Evolutionary conservation across 2,797 vertebrate species (phyloP), one percentile per base, ranked within the genome.

Genomic region (Bufotes viridis): DNA sequence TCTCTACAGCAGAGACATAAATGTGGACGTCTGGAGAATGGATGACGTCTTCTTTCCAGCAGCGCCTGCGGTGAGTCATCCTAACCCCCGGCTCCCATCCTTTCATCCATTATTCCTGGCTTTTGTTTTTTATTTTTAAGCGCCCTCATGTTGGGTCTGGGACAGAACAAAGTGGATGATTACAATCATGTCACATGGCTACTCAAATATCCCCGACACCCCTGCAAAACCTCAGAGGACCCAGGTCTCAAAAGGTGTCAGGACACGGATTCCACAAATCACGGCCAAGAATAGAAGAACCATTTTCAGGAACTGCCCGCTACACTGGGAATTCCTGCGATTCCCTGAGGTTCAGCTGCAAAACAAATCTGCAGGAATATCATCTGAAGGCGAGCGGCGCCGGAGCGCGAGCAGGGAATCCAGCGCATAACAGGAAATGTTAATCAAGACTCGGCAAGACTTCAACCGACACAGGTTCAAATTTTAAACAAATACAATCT

Each of bases 371-470:
- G 72, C 49, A 70, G 65, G 24, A 70, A 79, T 72, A 26, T 14
- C 29, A 42, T 79, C 55, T 51, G 24, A 20, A 76, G 60, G 74
- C n/a, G 55, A 72, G 83, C 70, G 24, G 22, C n/a, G 18, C 12
- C 17, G 26, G 49, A 51, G 22, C 18, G 69, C 18, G 51, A 69
- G 42, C 10, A 55, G 60, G 57, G 18, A 78, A 55, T 78, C 61
- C 51, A 15, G 22, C 61, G 29, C 84, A 89, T 60, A 87, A 83
- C 88, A 89, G 88, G 88, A 87, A 89, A 83, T 51, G 74, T 84
- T 86, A 17, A 79, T 87, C 88, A 61, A 60, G 34, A 80, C 75
- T n/a, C 63, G 51, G 82, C 17, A 57, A 58, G 49, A 74, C 67
- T 65, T 29, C 49, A 82, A 86, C 78, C 1, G 17, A 67, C 61